phyloP scores from a whole-genome alignment of 1,140 invertebrate species.

The Aethina tumida region DNA sequence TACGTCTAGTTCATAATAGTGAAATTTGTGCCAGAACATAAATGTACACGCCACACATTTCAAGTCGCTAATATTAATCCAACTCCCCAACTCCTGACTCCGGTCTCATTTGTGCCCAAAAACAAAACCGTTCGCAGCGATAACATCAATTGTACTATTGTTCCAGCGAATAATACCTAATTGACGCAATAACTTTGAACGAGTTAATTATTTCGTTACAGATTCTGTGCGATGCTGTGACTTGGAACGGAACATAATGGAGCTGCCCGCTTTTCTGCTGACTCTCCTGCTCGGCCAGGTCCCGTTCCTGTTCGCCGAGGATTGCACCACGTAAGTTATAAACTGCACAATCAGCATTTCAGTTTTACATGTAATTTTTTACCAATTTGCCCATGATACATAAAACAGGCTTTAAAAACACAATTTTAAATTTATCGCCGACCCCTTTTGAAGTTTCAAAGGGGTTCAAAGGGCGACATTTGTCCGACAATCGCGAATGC shows the following conservation, averaged over 20 bases:
- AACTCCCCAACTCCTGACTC: background rate
- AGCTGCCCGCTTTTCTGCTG: constrained; percentile 15
- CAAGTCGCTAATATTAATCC: background rate
- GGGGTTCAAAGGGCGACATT: background rate
- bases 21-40: too few species aligned
- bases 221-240: constrained; percentile 13
- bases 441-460: background rate
- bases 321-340: constrained; percentile 17
- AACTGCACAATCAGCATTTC: constrained; percentile 3
- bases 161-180: background rate
- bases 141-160: background rate
- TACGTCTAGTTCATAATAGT: too few species aligned
- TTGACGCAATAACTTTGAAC: background rate
- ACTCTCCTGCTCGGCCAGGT: constrained; percentile 14
- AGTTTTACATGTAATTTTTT: background rate
- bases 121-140: background rate
- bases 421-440: too few species aligned
- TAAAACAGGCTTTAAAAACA: background rate
- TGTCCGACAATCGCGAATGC: background rate
- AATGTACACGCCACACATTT: too few species aligned
- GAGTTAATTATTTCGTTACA: constrained; percentile 11
- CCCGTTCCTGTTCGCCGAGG: constrained; percentile 9
- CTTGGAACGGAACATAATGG: constrained; percentile 12
- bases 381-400: background rate
- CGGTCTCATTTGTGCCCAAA: background rate